Base-by-base conservation (phyloP, 2,888 invertebrate genomes). In the Slavum lentiscoides region DNA sequence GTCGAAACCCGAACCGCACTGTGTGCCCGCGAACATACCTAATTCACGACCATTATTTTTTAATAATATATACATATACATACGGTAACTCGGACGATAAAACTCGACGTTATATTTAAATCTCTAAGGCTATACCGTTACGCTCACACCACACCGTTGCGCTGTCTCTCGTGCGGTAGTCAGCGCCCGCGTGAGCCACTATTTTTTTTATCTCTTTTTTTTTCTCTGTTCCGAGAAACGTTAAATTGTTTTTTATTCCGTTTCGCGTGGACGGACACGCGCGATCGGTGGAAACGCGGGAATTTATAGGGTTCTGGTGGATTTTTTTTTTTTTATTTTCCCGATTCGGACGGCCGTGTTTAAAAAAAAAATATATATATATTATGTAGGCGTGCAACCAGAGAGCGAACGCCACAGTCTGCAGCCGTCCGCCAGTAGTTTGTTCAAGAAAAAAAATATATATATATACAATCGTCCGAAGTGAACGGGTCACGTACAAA, bases 401-500 rank as follows among this genome's bases (percentile, higher is more conserved):
- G 43, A 39, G 1, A 43, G 43, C 1, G 43, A 43, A 43, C 2
- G 11, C 43, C 11, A 43, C 43, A 2, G 43, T 11, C 43, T 1
- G 43, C 11, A 43, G 43, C 30, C 30, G 9, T 7, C 43, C 43
- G 43, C 43, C 30, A 30, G 4, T 49, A 55, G 30, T 69, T 69
- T 8, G 59, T 8, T 30, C 21, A n/a, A 72, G 39, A 39, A 59
- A 72, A n/a, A n/a, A n/a, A n/a, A n/a, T n/a, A n/a, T n/a, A n/a
- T n/a, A 30, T 30, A 2, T 30, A 30, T 30, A 30, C 59, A 72
- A 72, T 59, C 59, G 70, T 72, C 21, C 58, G 58, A 21, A 37
- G 58, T 69, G 43, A n/a, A 70, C 21, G 43, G 75, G 58, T 75
- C 75, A 75, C 75, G 75, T 67, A 59, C 67, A 75, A 74, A 64